Evolutionary conservation across 1,140 invertebrate genomes (phyloP), one percentile per base, ranked within the genome.

Genomic region (Calycopis cecrops): DNA sequence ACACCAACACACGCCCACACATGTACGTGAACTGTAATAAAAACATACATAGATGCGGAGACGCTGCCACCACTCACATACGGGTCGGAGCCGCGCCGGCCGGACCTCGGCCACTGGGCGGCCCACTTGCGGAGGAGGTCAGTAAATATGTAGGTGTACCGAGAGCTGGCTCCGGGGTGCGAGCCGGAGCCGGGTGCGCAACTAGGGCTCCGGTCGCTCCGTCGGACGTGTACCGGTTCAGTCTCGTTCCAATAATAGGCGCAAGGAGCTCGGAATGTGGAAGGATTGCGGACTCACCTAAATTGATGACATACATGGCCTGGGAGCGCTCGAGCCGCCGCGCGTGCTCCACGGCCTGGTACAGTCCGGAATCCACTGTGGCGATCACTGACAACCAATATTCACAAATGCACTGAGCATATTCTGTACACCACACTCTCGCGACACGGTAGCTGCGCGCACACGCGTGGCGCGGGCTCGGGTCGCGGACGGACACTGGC

Each of bases 261-360:
- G 54, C 55, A 47, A 48, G 60, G 62, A 50, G 60, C 63, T 62
- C 63, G 65, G 76, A 85, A 78, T 76, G 76, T 74, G 57, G 65
- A 77, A 76, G 65, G 71, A 75, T 72, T 68, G 73, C 79, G 77
- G 73, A 78, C 83, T 86, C 78, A 86, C 83, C 83, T 81, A 86
- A 78, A 84, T 86, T 86, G 57, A 86, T 81, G 79, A 86, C 83
- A 79, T 86, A 86, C 83, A 86, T 86, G 73, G 80, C 80, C 80
- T 76, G 83, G 76, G 80, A 84, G 76, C 83, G 80, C 74, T 84
- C 80, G 76, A 82, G 77, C 76, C 77, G 76, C 71, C 75, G 71
- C 63, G 79, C 74, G 74, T 77, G 82, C 82, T 84, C 82, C 79
- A 85, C 82, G 71, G 79, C 73, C 77, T 69, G 73, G 69, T 86